These are phyloP conservation scores for Helicoverpa assulta DNA, from an alignment of 2,888 invertebrate genomes.

Conservation along the genomic window DNA sequence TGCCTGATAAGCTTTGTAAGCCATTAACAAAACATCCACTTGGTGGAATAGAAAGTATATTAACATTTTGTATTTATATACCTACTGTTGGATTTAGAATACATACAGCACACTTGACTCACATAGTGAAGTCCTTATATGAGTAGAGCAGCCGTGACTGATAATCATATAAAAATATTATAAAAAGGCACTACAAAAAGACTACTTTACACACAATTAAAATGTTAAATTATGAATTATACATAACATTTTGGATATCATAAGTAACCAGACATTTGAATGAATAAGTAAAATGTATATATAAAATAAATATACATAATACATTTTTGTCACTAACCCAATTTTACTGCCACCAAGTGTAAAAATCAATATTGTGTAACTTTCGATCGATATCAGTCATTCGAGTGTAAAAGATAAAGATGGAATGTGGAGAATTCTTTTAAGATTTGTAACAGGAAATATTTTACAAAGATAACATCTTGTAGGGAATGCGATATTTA, in stretches of 20 bases:
- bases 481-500: background rate
- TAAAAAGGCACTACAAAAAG: no score
- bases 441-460: slow-evolving; percentile 33
- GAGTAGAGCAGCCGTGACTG: no score
- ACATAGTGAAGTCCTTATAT: no score
- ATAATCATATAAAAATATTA: no score
- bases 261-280: no score
- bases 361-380: slow-evolving; percentile 1
- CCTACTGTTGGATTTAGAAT: background rate
- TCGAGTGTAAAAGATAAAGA: slow-evolving; percentile 20
- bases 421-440: slow-evolving; percentile 37
- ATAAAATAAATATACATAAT: no score
- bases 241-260: no score
- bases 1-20: slow-evolving; percentile 4
- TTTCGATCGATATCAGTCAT: slow-evolving; percentile 21
- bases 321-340: background rate
- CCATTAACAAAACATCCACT: background rate
- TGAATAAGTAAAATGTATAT: background rate
- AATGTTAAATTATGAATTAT: no score
- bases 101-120: background rate
- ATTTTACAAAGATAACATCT: slow-evolving; percentile 31
- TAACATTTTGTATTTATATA: background rate
- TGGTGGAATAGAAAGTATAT: background rate
- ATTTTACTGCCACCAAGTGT: background rate
- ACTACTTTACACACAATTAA: no score